phyloP scores from a whole-genome alignment of 2,797 vertebrate genomes.

The Acipenser transmontanus region DNA sequence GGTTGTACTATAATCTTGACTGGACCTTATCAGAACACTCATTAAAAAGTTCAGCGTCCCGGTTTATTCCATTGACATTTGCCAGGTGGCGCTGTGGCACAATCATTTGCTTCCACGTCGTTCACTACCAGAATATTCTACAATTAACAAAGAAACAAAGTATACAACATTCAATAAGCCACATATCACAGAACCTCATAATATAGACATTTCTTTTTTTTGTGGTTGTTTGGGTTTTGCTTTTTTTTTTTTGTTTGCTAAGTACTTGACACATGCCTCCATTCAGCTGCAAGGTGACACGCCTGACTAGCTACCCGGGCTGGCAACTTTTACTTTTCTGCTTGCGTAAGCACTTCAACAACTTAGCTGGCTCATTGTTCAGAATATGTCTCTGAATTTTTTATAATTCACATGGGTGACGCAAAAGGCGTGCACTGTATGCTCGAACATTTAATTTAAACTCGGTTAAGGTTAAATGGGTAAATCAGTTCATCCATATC shows the following conservation, averaged over 20 bases:
- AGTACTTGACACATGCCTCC: not conserved
- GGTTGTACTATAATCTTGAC: too few species aligned
- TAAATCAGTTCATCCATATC: too few species aligned
- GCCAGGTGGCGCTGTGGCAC: constrained; percentile 40
- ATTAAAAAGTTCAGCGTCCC: not conserved
- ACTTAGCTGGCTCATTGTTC: constrained; percentile 34
- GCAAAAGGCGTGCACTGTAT: not conserved
- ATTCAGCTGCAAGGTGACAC: not conserved
- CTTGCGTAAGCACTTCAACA: constrained; percentile 39
- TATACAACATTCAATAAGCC: not conserved
- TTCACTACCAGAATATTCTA: constrained; percentile 20
- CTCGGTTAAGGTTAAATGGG: too few species aligned
- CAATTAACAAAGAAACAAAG: constrained; percentile 15
- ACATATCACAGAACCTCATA: constrained; percentile 1
- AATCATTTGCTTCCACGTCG: constrained; percentile 22
- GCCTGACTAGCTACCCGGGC: constrained; percentile 1
- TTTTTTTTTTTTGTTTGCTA: too few species aligned
- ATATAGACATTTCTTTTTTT: not conserved
- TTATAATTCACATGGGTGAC: not conserved
- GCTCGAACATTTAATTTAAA: too few species aligned
- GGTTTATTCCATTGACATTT: constrained; percentile 4
- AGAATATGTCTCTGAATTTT: constrained; percentile 21
- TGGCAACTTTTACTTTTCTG: constrained; percentile 34
- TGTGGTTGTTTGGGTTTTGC: not conserved
- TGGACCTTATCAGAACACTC: too few species aligned